Evolutionary conservation across 2,888 invertebrate genomes (phyloP), one percentile per base, ranked within the genome.

Genomic region (Mystacides longicornis): DNA sequence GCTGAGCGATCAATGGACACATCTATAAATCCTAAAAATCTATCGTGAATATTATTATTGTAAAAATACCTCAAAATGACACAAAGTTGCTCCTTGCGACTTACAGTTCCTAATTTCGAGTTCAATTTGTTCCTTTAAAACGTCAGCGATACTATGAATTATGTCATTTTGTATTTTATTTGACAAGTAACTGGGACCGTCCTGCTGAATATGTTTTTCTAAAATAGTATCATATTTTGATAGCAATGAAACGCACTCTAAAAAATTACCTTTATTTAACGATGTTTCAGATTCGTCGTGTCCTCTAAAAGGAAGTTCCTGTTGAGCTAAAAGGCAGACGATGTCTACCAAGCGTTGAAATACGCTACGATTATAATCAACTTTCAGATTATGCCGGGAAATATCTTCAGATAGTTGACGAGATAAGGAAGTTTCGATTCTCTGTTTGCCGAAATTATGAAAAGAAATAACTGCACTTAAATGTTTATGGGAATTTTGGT

Each of bases 21-120:
- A 55, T 67, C 63, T 47, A 59, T 62, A 57, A 66, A 68, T 20
- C 65, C 63, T 50, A 66, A 46, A 60, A 67, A 66, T 48, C 66
- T 51, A 63, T 67, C 64, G 42, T 47, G 47, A 20, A 63, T 59
- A 31, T 62, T 51, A 51, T 62, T 49, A 27, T 62, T 61, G 43
- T 60, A 52, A 19, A 64, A 63, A 62, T 63, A 67, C 45, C 66
- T 58, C 49, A 67, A 60, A 54, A 67, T 60, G 27, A 61, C 56
- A 21, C 65, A 65, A 14, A 67, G 33, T 55, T 67, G 67, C 19
- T 63, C 63, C 23, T 57, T 56, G 47, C 61, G 57, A 18, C 57
- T 59, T 5, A 64, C 52, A 54, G 66, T 64, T 14, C 65, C 60
- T 20, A 64, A 63, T 64, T 66, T 68, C 55, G 59, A 14, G 18